A percentile compares a stretch with the other conserved stretches of the same genome.
Evolutionary conservation across 30 jellyfish, hydroid and myxozoan genomes (phyloP).

Genomic region (Hydra vulgaris): DNA sequence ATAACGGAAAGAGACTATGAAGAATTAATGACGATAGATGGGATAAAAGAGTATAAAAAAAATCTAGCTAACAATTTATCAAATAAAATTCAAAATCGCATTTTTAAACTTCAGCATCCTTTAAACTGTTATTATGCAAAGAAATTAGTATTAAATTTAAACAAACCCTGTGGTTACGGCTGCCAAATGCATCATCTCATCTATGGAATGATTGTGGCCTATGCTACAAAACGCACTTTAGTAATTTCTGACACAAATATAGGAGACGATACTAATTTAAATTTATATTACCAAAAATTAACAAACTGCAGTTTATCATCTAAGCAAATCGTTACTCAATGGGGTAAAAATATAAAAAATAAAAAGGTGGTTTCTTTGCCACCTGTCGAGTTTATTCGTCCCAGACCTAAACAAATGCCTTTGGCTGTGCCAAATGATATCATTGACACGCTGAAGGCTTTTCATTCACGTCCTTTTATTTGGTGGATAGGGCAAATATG

Average conservation of each 20-base stretch:
- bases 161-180: conserved; percentile 89
- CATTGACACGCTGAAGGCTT: conserved; percentile 23
- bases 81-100: conserved; percentile 36
- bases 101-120: conserved; percentile 58
- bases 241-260: conserved; percentile 44
- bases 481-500: conserved; percentile 97
- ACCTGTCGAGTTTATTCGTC: conserved; percentile 70
- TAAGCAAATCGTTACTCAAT: conserved; percentile 54
- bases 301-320: too few species aligned
- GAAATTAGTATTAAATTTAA: conserved; percentile 53
- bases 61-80: conserved; percentile 24
- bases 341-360: conserved; percentile 56
- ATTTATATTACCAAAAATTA: too few species aligned
- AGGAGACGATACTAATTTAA: too few species aligned
- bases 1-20: conserved; percentile 57
- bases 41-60: conserved; percentile 29
- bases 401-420: conserved; percentile 85
- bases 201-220: conserved; percentile 66
- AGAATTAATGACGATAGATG: conserved; percentile 39
- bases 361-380: conserved; percentile 58
- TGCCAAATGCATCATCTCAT: conserved; percentile 86
- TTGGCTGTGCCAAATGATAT: conserved; percentile 75
- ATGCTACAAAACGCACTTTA: conserved; percentile 73
- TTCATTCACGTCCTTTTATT: conserved; percentile 71
- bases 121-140: conserved; percentile 51